Base-by-base conservation (phyloP, 1,140 invertebrate genomes). In the Frieseomelitta varia region DNA sequence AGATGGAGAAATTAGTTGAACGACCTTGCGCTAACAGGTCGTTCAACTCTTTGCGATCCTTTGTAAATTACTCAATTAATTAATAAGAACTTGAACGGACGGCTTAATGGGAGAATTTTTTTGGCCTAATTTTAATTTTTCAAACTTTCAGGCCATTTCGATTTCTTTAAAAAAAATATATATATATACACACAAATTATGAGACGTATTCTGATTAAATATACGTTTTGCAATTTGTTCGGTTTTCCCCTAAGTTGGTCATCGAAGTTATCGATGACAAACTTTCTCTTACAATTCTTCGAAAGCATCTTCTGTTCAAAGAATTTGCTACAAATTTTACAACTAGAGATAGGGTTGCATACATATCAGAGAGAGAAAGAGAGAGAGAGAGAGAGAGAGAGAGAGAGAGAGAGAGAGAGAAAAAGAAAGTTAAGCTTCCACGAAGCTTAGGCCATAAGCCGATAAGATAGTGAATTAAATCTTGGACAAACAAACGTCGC, bases 1-100 rank as follows among this genome's bases (percentile, higher is more conserved):
- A 34, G 34, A 68, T 24, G 55, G 73, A 58, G 6, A 24, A 51
- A 68, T 53, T 21, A 19, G 65, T 79, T 79, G 51, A 79, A 69
- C 19, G 65, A 55, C 21, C 51, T 79, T 51, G 47, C 19, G 21
- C 1, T 1, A 19, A 14, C 2, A 4, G 51, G 65, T 79, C 51
- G 24, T 69, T 55, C 63, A 69, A 79, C 65, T 67, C 21, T 74
- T 75, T 17, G 2, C 17, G 6, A 39, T 11, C 73, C 0, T 67
- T 75, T n/a, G 30, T 1, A 15, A 74, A 24, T 6, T 58, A 61
- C 39, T 47, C 6, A 8, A 61, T 61, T 61, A n/a, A 61, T 61
- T n/a, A 61, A 61, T 61, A 4, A 24, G 11, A 61, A 61, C 24
- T 61, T 61, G 24, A 11, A 61, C n/a, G 24, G 12, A 61, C 24